These are phyloP conservation scores for Labrus mixtus DNA, from an alignment of 2,113 vertebrate species.

Conservation along the genomic window DNA sequence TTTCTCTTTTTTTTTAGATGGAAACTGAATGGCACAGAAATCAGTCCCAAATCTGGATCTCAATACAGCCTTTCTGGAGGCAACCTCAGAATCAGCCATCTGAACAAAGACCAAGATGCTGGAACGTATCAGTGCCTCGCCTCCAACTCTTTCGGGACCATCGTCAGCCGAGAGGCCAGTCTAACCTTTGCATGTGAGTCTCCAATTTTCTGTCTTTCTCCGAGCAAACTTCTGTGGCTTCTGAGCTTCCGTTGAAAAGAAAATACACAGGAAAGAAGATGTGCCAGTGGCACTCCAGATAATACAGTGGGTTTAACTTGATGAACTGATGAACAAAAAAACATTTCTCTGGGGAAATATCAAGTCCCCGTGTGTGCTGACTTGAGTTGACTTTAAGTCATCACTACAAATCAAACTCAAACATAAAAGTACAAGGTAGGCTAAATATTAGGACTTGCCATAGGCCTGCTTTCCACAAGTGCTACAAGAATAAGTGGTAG, in stretches of 20 bases:
- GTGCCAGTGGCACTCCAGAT: conserved; percentile 10
- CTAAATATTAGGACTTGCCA: background rate
- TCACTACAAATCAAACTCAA: conserved; percentile 36
- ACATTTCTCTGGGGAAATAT: conserved; percentile 48
- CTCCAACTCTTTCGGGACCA: conserved; percentile 93
- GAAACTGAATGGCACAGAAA: conserved; percentile 93
- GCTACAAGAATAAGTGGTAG: background rate
- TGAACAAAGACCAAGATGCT: conserved; percentile 91
- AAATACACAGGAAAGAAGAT: conserved; percentile 18
- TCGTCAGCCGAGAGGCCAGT: conserved; percentile 92
- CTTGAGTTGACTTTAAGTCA: conserved; percentile 22
- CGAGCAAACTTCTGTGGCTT: conserved; percentile 24
- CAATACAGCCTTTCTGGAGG: conserved; percentile 93
- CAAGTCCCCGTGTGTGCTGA: conserved; percentile 33
- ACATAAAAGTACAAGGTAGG: background rate
- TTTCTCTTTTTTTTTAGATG: conserved; percentile 83
- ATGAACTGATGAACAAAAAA: conserved; percentile 56
- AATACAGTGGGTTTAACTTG: conserved; percentile 1
- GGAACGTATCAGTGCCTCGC: conserved; percentile 96
- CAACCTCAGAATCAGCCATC: conserved; percentile 92
- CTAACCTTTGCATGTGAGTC: conserved; percentile 98
- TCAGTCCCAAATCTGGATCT: conserved; percentile 88
- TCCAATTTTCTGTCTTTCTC: conserved; percentile 9
- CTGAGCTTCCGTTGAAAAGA: conserved; percentile 1
- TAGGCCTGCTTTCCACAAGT: background rate